These are phyloP conservation scores for Phalacrocorax brasilianus DNA, from an alignment of 2,113 vertebrate genomes.

Conservation along the genomic window DNA sequence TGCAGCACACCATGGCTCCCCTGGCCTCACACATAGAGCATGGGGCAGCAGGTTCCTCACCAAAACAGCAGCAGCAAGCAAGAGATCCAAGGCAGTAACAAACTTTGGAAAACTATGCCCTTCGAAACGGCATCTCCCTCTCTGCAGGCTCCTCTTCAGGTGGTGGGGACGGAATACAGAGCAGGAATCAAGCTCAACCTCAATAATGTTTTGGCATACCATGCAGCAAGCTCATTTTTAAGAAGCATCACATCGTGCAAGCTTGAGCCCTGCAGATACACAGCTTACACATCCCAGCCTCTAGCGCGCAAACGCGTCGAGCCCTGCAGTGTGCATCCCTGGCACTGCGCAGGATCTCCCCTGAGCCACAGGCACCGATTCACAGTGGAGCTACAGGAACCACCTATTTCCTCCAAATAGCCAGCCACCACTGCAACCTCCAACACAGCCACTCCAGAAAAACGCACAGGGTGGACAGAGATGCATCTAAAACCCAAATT, in stretches of 20 bases:
- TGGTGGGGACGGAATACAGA: not conserved
- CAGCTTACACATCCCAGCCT: not conserved
- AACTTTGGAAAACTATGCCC: not conserved
- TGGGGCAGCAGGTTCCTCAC: not conserved
- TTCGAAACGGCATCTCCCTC: not conserved
- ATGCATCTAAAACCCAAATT: not conserved
- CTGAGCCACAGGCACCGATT: not conserved
- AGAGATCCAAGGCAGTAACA: rapidly evolving
- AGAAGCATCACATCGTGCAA: not conserved
- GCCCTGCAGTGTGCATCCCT: not conserved
- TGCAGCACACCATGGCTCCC: rapidly evolving
- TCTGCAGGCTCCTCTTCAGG: not conserved
- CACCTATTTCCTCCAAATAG: not conserved
- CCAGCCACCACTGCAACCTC: not conserved
- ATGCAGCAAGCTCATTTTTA: not conserved
- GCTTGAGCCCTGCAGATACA: not conserved
- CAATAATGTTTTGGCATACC: not conserved
- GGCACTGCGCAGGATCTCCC: no score
- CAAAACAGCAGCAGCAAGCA: not conserved
- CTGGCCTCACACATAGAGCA: rapidly evolving
- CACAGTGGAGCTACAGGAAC: not conserved
- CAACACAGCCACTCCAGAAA: not conserved
- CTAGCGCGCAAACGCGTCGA: rapidly evolving
- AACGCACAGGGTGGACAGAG: not conserved
- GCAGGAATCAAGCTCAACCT: not conserved